These are phyloP conservation scores for Phasianus colchicus DNA, from an alignment of 2,113 vertebrate genomes.

Conservation along the genomic window DNA sequence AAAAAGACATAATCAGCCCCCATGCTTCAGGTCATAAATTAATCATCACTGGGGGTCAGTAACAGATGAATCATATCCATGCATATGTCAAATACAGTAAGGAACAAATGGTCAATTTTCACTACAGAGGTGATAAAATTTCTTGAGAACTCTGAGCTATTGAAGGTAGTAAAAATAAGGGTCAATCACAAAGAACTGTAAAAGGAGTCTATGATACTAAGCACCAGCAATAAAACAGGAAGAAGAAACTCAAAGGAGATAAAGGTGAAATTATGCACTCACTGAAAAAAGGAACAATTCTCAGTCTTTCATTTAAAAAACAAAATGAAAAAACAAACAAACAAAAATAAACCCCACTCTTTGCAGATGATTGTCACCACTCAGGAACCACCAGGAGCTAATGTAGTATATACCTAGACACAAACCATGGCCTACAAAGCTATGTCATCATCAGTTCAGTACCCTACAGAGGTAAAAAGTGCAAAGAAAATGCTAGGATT, in stretches of 20 bases:
- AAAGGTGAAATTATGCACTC: background rate
- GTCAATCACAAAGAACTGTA: constrained; percentile 1
- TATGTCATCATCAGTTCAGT: background rate
- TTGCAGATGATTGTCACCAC: background rate
- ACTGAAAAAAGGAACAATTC: background rate
- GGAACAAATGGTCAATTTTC: constrained; percentile 10
- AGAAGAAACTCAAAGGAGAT: background rate
- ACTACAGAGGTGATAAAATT: constrained; percentile 23
- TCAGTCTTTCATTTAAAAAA: background rate
- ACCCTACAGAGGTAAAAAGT: background rate
- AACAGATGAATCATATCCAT: constrained; percentile 15
- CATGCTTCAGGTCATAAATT: background rate
- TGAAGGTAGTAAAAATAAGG: constrained; percentile 35
- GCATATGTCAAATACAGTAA: background rate
- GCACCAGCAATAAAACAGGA: background rate
- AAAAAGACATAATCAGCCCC: background rate
- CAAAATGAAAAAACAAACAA: too few relatives aligned
- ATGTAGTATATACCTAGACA: background rate
- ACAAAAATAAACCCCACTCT: background rate
- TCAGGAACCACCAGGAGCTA: background rate
- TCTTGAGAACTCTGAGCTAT: background rate
- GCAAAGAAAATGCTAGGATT: background rate
- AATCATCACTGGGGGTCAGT: background rate
- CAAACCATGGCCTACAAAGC: background rate
- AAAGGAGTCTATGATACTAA: background rate